Conservation (phyloP, 2,113 vertebrate species). For the Psammodynastes pulverulentus region DNA sequence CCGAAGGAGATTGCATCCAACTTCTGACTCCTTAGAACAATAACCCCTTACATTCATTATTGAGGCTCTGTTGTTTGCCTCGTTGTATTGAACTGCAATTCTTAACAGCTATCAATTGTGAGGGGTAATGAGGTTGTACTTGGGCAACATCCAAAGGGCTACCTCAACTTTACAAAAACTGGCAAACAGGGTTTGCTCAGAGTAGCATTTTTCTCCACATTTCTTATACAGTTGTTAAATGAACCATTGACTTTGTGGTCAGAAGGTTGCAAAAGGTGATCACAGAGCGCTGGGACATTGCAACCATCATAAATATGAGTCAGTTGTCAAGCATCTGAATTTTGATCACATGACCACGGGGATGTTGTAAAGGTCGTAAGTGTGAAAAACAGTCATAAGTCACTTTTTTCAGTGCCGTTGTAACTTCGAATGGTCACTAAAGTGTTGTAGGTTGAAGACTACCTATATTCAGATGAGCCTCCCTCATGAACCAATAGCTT, state of each 20-base stretch:
- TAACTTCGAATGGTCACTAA: too few relatives aligned
- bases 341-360: too few relatives aligned
- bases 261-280: too few relatives aligned
- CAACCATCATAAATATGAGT: too few relatives aligned
- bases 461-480: neutral
- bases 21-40: too few relatives aligned
- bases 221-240: neutral
- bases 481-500: neutral
- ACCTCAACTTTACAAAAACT: neutral
- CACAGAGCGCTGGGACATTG: too few relatives aligned
- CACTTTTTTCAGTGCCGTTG: too few relatives aligned
- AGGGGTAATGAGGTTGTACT: neutral
- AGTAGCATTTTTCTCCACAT: neutral
- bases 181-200: neutral
- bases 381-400: too few relatives aligned
- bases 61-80: neutral
- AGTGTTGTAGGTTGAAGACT: too few relatives aligned
- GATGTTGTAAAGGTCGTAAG: too few relatives aligned
- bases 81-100: neutral
- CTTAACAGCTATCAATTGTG: neutral
- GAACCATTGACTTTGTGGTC: too few relatives aligned
- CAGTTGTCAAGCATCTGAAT: too few relatives aligned
- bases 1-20: neutral
- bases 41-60: neutral
- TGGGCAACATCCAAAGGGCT: neutral